Conservation (phyloP, 1,140 invertebrate species). For the Orius insidiosus region DNA sequence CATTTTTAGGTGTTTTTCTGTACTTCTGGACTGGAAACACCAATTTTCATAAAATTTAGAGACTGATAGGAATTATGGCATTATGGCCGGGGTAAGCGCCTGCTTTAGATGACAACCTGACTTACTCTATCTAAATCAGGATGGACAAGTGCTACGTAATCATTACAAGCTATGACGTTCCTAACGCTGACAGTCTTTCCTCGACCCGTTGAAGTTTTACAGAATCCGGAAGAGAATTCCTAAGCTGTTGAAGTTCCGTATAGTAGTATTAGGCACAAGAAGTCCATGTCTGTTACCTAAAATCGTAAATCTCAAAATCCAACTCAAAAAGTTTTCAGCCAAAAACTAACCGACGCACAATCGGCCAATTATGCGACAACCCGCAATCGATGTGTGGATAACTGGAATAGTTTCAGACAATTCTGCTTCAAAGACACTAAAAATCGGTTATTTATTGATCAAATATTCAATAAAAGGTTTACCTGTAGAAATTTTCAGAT, state of each 20-base stretch:
- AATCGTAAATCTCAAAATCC: slow-evolving; percentile 20
- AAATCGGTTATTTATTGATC: slow-evolving; percentile 24
- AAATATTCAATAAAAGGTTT: slow-evolving; percentile 3
- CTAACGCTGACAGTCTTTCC: slow-evolving; percentile 89
- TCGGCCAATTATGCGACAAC: slow-evolving; percentile 89
- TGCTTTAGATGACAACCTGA: too few species aligned
- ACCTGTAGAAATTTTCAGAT: slow-evolving; percentile 96
- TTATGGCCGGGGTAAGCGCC: too few species aligned
- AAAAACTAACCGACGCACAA: slow-evolving; percentile 49
- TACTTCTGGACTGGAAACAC: too few species aligned
- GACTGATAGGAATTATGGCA: too few species aligned
- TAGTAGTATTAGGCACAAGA: slow-evolving; percentile 78
- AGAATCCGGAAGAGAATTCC: slow-evolving; percentile 86
- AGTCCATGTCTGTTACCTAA: slow-evolving; percentile 79
- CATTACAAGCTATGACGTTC: slow-evolving; percentile 95
- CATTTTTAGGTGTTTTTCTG: too few species aligned
- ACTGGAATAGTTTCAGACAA: slow-evolving; percentile 86
- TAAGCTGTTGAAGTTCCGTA: slow-evolving; percentile 89
- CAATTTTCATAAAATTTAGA: too few species aligned
- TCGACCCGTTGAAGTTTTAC: slow-evolving; percentile 91
- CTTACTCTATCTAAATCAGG: slow-evolving; percentile 79
- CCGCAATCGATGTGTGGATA: slow-evolving; percentile 80
- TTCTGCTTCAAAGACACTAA: slow-evolving; percentile 86
- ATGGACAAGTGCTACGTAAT: slow-evolving; percentile 95
- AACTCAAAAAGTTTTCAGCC: neutral